phyloP scores from a whole-genome alignment of 1,140 invertebrate genomes.

The Branchinecta lindahli region DNA sequence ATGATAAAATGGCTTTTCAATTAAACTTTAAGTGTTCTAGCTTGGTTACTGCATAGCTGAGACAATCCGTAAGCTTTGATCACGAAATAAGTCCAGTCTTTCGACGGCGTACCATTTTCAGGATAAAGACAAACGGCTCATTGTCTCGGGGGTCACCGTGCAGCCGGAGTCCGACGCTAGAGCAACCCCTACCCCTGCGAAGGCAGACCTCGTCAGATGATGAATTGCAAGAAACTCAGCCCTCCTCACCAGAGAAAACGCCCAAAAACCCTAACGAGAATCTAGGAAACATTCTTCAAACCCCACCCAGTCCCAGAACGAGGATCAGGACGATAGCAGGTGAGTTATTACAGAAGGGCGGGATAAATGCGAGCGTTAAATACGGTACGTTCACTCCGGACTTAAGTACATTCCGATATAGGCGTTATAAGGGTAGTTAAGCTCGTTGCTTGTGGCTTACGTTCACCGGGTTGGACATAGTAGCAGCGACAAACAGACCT shows the following conservation, averaged over 20 bases:
- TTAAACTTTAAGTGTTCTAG: too few relatives aligned
- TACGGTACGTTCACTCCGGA: too few relatives aligned
- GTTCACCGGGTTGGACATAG: too few relatives aligned
- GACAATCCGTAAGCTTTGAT: too few relatives aligned
- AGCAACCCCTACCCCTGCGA: slow-evolving; percentile 17
- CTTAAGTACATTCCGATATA: too few relatives aligned
- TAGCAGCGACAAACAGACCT: too few relatives aligned
- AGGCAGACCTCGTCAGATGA: slow-evolving; percentile 26
- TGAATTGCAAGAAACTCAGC: slow-evolving; percentile 32
- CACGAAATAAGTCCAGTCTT: too few relatives aligned
- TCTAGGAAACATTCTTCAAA: slow-evolving; percentile 20
- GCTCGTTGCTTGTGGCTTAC: too few relatives aligned
- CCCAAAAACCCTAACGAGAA: slow-evolving; percentile 23
- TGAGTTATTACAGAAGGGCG: slow-evolving; percentile 22
- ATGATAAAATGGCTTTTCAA: too few relatives aligned
- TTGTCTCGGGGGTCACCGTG: slow-evolving; percentile 50
- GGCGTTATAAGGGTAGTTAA: too few relatives aligned
- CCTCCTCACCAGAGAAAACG: slow-evolving; percentile 28
- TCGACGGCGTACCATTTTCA: slow-evolving; percentile 27
- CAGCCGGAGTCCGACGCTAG: slow-evolving; percentile 32
- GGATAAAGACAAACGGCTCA: slow-evolving; percentile 76
- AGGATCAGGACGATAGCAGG: slow-evolving; percentile 42
- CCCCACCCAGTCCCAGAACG: slow-evolving; percentile 38
- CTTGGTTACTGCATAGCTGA: too few relatives aligned
- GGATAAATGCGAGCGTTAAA: slow-evolving; percentile 24